Percentiles rank a stretch among this genome's conserved stretches.
phyloP scores from a whole-genome alignment of 2,888 invertebrate species.

The Tanytarsus gracilentus region DNA sequence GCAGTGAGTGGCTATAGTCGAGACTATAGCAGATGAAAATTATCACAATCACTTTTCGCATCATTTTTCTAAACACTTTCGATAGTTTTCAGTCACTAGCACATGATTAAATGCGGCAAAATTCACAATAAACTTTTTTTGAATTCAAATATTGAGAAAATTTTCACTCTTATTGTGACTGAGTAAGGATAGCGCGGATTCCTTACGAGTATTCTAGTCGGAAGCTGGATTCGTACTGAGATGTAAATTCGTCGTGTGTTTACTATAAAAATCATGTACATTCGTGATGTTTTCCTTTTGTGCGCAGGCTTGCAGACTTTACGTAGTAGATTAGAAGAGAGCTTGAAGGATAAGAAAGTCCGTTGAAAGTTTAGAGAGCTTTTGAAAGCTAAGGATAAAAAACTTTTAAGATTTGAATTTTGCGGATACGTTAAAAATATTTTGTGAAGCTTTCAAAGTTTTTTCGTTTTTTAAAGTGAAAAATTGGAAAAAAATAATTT shows the following conservation, averaged over 20 bases:
- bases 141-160: background rate
- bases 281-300: conserved; percentile 4
- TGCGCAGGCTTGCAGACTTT: background rate
- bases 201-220: conserved; percentile 27
- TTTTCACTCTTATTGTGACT: background rate
- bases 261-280: conserved; percentile 7
- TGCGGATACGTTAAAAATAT: no score
- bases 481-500: background rate
- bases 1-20: conserved; percentile 29
- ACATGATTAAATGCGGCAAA: conserved; percentile 14
- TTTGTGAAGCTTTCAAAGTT: conserved; percentile 7
- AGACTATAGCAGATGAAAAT: conserved; percentile 26
- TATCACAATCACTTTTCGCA: conserved; percentile 26
- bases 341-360: conserved; percentile 16
- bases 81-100: conserved; percentile 8
- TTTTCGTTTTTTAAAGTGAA: conserved; percentile 5
- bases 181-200: background rate
- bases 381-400: no score
- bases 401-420: background rate
- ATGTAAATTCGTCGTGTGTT: conserved; percentile 23
- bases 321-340: conserved; percentile 11
- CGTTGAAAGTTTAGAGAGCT: background rate
- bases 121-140: background rate
- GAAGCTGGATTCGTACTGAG: conserved; percentile 27
- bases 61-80: conserved; percentile 19